Evolutionary conservation across 2,888 invertebrate species (phyloP).

Genomic region (Vanessa cardui): DNA sequence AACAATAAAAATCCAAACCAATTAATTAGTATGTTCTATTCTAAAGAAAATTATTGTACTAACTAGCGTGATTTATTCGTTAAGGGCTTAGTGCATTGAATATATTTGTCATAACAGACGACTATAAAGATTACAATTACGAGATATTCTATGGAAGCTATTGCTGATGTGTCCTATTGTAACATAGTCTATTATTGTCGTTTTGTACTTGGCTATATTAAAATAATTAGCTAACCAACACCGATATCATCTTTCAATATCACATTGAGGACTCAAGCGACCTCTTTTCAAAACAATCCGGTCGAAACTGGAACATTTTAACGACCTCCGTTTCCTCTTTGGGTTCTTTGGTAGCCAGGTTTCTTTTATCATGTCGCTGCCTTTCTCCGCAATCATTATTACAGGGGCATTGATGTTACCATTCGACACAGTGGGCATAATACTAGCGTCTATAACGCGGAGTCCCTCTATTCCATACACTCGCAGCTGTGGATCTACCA

Average conservation of each 20-base stretch:
- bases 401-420: slow-evolving; percentile 94
- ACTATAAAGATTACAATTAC: slow-evolving; percentile 31
- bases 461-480: slow-evolving; percentile 91
- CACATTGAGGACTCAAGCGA: slow-evolving; percentile 49
- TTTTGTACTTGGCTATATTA: slow-evolving; percentile 19
- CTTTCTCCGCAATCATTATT: slow-evolving; percentile 94
- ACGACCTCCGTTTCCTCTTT: slow-evolving; percentile 54
- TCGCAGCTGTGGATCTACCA: slow-evolving; percentile 89
- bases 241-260: slow-evolving; percentile 61
- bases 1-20: slow-evolving; percentile 7
- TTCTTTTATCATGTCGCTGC: slow-evolving; percentile 90
- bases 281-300: slow-evolving; percentile 50
- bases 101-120: slow-evolving; percentile 16
- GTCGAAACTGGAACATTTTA: slow-evolving; percentile 54
- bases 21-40: not conserved
- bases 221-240: slow-evolving; percentile 9
- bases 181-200: not conserved
- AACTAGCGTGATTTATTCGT: not conserved
- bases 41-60: not conserved
- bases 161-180: not conserved
- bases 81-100: not conserved
- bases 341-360: slow-evolving; percentile 81
- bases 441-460: slow-evolving; percentile 92
- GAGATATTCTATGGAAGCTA: not conserved
- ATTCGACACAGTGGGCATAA: slow-evolving; percentile 93